Evolutionary conservation across 2,113 vertebrate species (phyloP).

Genomic region (Chloropsis hardwickii): DNA sequence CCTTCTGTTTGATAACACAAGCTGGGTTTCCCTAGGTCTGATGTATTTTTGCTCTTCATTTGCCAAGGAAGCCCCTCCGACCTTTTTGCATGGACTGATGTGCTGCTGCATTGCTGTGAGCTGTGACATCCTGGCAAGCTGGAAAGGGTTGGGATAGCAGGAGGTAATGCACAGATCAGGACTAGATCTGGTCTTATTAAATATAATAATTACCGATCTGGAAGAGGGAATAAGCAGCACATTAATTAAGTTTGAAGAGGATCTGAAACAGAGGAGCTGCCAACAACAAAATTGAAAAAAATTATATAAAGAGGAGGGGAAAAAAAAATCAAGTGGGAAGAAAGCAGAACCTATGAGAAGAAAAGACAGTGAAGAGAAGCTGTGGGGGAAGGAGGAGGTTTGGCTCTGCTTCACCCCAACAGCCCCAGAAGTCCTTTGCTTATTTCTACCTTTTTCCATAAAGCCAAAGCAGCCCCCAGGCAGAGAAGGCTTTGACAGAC

Average conservation of each 20-base stretch:
- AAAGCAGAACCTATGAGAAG: background rate
- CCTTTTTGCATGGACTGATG: background rate
- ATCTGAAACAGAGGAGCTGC: conserved; percentile 2
- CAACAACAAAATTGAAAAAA: background rate
- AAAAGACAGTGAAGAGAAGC: background rate
- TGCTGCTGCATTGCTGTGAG: background rate
- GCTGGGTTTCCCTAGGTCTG: background rate
- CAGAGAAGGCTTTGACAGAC: background rate
- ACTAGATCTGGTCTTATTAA: conserved; percentile 1
- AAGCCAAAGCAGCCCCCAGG: background rate
- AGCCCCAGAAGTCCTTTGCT: background rate
- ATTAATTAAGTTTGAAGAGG: conserved; percentile 37
- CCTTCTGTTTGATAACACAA: background rate
- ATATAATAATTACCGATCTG: background rate
- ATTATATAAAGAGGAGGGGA: background rate
- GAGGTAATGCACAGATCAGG: background rate
- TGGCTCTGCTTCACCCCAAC: background rate
- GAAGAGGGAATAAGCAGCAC: conserved; percentile 24
- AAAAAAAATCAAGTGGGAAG: background rate
- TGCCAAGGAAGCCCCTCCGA: background rate
- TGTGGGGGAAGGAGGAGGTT: background rate
- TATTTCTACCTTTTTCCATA: background rate
- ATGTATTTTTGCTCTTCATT: background rate
- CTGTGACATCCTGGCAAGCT: background rate
- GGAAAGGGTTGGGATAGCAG: background rate